These are phyloP conservation scores for Drosophila chauvacae DNA, from an alignment of 1,140 invertebrate species.

Conservation along the genomic window DNA sequence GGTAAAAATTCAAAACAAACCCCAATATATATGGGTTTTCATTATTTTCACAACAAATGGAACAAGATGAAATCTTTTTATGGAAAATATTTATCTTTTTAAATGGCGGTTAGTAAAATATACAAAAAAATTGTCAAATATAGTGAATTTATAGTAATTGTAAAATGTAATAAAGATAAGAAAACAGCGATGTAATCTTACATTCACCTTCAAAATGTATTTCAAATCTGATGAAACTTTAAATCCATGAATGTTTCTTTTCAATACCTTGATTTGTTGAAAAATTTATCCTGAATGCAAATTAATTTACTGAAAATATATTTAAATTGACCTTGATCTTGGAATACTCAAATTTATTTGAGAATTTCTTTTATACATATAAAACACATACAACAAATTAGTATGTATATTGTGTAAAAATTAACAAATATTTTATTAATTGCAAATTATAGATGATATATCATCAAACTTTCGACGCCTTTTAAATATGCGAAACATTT, in stretches of 20 bases:
- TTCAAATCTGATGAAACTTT: neutral
- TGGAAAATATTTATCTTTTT: neutral
- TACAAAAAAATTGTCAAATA: no score
- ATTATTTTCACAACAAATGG: neutral
- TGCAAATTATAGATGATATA: slow-evolving; percentile 1
- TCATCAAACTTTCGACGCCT: neutral
- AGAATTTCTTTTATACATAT: no score
- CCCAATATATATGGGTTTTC: slow-evolving; percentile 9
- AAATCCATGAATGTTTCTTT: neutral
- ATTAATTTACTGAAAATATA: neutral
- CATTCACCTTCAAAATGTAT: neutral
- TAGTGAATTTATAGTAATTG: neutral
- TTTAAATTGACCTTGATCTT: neutral
- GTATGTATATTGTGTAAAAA: no score
- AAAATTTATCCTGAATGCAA: neutral
- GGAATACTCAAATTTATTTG: neutral
- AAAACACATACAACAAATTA: no score
- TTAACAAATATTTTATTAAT: neutral
- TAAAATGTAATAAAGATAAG: neutral
- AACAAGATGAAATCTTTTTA: neutral
- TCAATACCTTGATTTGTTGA: neutral
- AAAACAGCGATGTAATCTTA: no score
- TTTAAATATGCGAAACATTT: neutral
- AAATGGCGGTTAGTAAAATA: neutral
- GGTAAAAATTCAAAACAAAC: slow-evolving; percentile 15